phyloP scores from a whole-genome alignment of 2,888 invertebrate genomes.

The Prosopocoilus inquinatus region DNA sequence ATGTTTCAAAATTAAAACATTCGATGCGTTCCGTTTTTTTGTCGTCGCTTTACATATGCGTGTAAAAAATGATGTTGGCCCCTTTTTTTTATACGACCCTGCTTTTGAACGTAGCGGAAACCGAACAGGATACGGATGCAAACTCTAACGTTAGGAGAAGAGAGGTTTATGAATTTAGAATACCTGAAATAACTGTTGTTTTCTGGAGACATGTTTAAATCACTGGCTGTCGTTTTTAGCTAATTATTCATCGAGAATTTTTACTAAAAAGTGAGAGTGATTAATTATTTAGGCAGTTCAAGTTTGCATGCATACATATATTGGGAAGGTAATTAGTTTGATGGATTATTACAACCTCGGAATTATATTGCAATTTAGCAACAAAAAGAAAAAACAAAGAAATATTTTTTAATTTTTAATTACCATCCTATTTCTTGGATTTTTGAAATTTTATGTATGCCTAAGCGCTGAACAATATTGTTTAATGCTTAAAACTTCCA shows the following conservation, averaged over 20 bases:
- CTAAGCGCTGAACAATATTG: no score
- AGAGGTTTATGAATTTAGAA: conserved; percentile 11
- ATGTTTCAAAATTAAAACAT: conserved; percentile 19
- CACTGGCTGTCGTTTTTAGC: not conserved
- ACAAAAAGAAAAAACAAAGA: no score
- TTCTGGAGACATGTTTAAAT: not conserved
- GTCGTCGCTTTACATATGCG: conserved; percentile 18
- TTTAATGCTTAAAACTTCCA: no score
- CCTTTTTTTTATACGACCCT: not conserved
- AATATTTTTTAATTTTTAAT: no score
- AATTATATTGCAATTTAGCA: no score
- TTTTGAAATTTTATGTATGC: no score
- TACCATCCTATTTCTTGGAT: no score
- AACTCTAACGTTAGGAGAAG: conserved; percentile 5
- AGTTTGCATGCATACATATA: no score
- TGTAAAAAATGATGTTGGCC: conserved; percentile 13
- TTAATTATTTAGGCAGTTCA: no score
- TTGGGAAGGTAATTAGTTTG: no score
- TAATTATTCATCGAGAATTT: not conserved
- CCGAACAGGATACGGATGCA: conserved; percentile 10
- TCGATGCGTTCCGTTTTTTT: conserved; percentile 15
- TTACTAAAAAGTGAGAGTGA: no score
- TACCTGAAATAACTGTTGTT: not conserved
- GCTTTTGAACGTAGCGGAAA: not conserved
- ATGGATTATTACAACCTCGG: no score